Evolutionary conservation across 2,888 invertebrate species (phyloP), one percentile per base, ranked within the genome.

Genomic region (Malacosoma neustria): DNA sequence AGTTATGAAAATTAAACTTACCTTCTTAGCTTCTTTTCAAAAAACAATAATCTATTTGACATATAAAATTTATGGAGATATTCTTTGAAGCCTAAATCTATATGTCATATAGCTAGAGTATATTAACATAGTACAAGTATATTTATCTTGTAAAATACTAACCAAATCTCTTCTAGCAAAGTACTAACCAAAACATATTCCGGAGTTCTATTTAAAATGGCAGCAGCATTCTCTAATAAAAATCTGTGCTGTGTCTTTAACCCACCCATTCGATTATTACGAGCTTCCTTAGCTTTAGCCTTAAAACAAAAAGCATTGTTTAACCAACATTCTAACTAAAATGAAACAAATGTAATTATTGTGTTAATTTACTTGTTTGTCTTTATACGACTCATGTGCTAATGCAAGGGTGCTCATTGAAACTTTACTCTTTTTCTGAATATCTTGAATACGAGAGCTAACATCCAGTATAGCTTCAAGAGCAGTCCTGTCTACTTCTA

Each of bases 191-290:
- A 77, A 2, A 92, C 80, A 46, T 87, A 86, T 14, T 87, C 87
- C 7, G 74, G 47, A n/a, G 87, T 70, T 37, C 84, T 72, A 51
- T 87, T 81, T 42, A 90, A 68, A 48, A 88, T 79, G 14, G 85
- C 72, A 5, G 91, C 90, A 15, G 89, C 89, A 60, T 90, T 87
- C 51, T 92, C 92, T 42, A 94, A 70, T 1, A 94, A 71, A 64
- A 90, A 91, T 43, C 90, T 87, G 58, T 93, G 91, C 44, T 77
- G 77, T 14, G 72, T 69, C 59, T 74, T 81, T 43, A 85, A 41
- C 32, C 36, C 75, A 60, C 58, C 87, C 57, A 61, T 75, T 72
- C 58, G 90, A 51, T 51, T 72, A 57, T 47, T 77, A 37, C 93
- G 85, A 29, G 75, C 74, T 54, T 91, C 91, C 70, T 89, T 91